These are phyloP conservation scores for Akabosia matsudoensis DNA, from an alignment of 1,140 invertebrate genomes.

Conservation along the genomic window DNA sequence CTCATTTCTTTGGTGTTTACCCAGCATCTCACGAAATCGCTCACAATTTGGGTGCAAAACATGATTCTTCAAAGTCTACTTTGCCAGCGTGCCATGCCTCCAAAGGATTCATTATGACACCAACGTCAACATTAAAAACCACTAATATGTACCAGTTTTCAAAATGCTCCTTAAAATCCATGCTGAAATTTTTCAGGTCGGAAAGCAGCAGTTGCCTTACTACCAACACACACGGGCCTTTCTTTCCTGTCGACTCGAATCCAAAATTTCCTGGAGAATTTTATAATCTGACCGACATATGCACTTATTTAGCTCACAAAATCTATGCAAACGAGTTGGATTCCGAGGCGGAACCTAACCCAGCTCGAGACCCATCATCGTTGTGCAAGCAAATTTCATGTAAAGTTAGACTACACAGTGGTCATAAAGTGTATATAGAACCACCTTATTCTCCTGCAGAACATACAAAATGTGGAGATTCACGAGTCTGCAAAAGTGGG, in stretches of 20 bases:
- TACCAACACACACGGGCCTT: background rate
- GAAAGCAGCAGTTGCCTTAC: background rate
- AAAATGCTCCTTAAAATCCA: background rate
- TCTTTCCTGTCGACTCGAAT: background rate
- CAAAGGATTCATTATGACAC: background rate
- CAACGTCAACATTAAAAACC: background rate
- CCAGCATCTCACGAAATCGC: background rate
- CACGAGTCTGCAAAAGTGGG: background rate
- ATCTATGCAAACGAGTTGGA: background rate
- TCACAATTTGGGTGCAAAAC: background rate
- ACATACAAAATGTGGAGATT: background rate
- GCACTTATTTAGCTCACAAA: background rate
- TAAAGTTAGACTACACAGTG: background rate
- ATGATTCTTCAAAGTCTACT: background rate
- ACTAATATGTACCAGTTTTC: slow-evolving; percentile 3
- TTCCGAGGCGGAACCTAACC: background rate
- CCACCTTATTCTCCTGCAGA: background rate
- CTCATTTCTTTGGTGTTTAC: background rate
- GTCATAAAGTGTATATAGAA: background rate
- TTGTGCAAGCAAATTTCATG: slow-evolving; percentile 13
- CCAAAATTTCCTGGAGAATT: background rate
- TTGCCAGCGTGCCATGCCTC: background rate
- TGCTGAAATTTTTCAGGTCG: background rate
- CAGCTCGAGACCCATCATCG: background rate
- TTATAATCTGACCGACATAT: background rate